Conservation (phyloP, 2,888 invertebrate species). For the Eristalis intricaria region DNA sequence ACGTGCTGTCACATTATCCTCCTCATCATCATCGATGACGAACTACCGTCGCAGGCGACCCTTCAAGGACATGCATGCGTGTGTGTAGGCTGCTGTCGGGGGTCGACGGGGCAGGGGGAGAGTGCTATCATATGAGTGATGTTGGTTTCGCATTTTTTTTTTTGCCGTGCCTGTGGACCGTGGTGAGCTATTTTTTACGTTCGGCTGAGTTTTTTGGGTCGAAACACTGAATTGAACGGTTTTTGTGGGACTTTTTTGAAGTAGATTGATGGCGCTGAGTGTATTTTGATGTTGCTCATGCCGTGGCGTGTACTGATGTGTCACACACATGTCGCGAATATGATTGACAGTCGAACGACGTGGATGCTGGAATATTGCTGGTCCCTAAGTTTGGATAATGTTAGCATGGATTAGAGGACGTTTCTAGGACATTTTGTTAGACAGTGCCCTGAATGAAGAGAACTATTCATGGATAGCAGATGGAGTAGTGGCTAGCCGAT, state of each 20-base stretch:
- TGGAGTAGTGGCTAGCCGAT: too few relatives aligned
- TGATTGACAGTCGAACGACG: conserved; percentile 40
- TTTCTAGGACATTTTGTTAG: not conserved
- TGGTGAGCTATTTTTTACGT: conserved; percentile 38
- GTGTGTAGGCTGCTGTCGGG: not conserved
- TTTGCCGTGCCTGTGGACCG: conserved; percentile 7
- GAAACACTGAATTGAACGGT: conserved; percentile 41
- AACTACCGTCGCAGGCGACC: conserved; percentile 34
- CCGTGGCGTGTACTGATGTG: conserved; percentile 23
- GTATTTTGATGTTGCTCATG: conserved; percentile 46
- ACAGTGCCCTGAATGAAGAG: not conserved
- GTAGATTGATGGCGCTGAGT: conserved; percentile 67
- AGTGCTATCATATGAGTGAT: conserved; percentile 50
- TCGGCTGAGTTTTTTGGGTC: conserved; percentile 44
- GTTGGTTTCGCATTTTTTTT: conserved; percentile 23
- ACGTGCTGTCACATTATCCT: conserved; percentile 69
- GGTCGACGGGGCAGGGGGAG: not conserved
- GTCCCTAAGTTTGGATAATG: not conserved
- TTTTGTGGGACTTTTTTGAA: conserved; percentile 13
- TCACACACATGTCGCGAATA: conserved; percentile 46
- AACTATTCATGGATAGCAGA: too few relatives aligned
- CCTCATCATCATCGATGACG: conserved; percentile 57
- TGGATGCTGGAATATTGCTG: not conserved
- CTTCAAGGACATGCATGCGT: conserved; percentile 28
- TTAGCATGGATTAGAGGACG: not conserved